Percentiles rank a stretch among this genome's conserved stretches.
These are phyloP conservation scores for Grammomys surdaster DNA, from an alignment of 2,113 vertebrate species.

Conservation along the genomic window DNA sequence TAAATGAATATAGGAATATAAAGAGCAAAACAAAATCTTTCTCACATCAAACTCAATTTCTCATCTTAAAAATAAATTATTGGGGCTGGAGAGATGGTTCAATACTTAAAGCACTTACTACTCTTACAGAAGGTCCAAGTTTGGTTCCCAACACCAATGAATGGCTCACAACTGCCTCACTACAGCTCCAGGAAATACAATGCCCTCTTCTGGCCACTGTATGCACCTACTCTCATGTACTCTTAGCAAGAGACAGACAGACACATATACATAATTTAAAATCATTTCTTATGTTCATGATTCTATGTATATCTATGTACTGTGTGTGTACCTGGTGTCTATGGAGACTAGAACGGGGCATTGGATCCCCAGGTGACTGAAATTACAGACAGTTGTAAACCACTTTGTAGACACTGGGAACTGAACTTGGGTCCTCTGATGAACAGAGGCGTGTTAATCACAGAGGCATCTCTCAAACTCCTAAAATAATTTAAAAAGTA, in stretches of 20 bases:
- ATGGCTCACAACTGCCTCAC: background rate
- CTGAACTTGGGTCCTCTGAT: background rate
- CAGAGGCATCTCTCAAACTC: background rate
- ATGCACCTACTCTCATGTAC: too few species aligned
- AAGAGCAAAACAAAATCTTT: background rate
- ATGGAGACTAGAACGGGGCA: background rate
- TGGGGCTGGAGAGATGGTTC: background rate
- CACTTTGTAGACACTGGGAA: background rate
- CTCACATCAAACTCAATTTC: background rate
- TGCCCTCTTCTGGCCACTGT: background rate
- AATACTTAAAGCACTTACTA: background rate
- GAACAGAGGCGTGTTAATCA: background rate
- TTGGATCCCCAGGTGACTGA: background rate
- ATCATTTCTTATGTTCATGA: background rate
- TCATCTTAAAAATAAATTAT: conserved; percentile 7
- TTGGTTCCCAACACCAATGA: background rate
- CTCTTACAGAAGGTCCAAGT: background rate
- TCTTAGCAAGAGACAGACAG: background rate
- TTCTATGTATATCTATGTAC: background rate
- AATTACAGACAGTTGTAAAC: background rate
- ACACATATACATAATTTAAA: background rate
- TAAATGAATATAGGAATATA: background rate
- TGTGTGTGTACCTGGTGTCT: background rate
- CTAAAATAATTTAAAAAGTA: background rate
- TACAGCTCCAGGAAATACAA: background rate